Percentiles rank a stretch among this genome's conserved stretches.
Evolutionary conservation across 2,113 vertebrate genomes (phyloP).

Genomic region (Uropsilus gracilis): DNA sequence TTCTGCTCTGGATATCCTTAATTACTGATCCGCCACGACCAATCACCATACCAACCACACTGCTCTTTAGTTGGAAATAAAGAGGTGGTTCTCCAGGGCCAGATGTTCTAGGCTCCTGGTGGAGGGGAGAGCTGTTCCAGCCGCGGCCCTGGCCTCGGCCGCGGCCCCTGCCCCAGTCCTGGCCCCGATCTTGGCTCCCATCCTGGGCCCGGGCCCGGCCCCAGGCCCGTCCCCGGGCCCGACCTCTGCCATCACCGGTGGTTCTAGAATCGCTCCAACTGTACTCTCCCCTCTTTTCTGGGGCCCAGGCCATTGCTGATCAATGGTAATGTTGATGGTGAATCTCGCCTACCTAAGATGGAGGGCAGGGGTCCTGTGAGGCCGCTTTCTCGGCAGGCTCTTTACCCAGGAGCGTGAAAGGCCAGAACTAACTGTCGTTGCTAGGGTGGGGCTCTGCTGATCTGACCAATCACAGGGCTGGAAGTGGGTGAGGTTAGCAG

Average conservation of each 20-base stretch:
- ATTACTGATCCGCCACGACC: conserved; percentile 91
- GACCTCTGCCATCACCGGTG: neutral
- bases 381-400: neutral
- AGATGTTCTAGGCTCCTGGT: rapidly evolving
- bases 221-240: rapidly evolving
- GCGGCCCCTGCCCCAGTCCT: too few relatives aligned
- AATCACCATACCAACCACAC: conserved; percentile 57
- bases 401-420: neutral
- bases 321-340: too few relatives aligned
- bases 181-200: rapidly evolving
- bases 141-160: too few relatives aligned
- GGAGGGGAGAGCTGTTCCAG: neutral
- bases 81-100: neutral
- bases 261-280: neutral
- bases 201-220: too few relatives aligned
- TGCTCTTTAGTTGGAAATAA: neutral
- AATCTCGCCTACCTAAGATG: neutral
- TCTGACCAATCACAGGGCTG: conserved; percentile 13
- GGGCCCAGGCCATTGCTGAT: neutral
- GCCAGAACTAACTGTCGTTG: rapidly evolving
- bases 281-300: neutral
- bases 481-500: neutral
- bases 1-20: conserved; percentile 88
- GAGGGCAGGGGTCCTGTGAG: rapidly evolving
- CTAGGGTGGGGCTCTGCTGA: neutral